These are phyloP conservation scores for Drosophila algonquin DNA, from an alignment of 2,888 invertebrate genomes.

Conservation along the genomic window DNA sequence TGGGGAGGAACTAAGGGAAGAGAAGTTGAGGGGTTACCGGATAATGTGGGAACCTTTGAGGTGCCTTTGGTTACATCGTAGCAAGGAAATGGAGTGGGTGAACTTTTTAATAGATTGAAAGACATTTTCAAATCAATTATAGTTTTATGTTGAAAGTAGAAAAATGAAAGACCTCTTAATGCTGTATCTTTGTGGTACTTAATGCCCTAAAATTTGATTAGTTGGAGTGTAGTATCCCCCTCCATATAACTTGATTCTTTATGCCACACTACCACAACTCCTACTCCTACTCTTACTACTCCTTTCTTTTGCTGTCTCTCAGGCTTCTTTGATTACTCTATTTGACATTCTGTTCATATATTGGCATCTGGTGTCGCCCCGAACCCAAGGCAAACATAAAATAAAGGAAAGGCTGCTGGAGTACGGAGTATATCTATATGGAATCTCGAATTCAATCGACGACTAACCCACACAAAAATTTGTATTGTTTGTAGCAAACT, in stretches of 20 bases:
- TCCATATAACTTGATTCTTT: background rate
- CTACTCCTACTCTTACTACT: constrained; percentile 22
- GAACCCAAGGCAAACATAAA: constrained; percentile 50
- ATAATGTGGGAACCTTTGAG: background rate
- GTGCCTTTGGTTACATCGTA: too few species aligned
- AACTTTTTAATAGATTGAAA: background rate
- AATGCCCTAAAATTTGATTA: background rate
- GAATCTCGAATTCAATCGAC: constrained; percentile 64
- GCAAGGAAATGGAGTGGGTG: background rate
- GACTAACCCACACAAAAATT: constrained; percentile 60
- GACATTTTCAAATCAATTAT: too few species aligned
- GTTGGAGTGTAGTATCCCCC: constrained; percentile 1
- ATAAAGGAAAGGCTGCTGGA: constrained; percentile 59
- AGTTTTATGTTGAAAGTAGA: background rate
- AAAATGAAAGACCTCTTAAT: background rate
- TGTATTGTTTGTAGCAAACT: constrained; percentile 74
- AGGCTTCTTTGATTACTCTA: constrained; percentile 64
- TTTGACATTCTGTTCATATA: constrained; percentile 23
- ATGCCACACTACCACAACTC: background rate
- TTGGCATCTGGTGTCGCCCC: constrained; percentile 54
- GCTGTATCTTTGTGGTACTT: background rate
- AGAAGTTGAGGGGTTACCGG: background rate
- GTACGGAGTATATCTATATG: constrained; percentile 3
- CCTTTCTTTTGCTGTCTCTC: constrained; percentile 43
- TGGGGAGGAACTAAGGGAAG: background rate